phyloP scores from a whole-genome alignment of 2,888 invertebrate species.

The Tyria jacobaeae region DNA sequence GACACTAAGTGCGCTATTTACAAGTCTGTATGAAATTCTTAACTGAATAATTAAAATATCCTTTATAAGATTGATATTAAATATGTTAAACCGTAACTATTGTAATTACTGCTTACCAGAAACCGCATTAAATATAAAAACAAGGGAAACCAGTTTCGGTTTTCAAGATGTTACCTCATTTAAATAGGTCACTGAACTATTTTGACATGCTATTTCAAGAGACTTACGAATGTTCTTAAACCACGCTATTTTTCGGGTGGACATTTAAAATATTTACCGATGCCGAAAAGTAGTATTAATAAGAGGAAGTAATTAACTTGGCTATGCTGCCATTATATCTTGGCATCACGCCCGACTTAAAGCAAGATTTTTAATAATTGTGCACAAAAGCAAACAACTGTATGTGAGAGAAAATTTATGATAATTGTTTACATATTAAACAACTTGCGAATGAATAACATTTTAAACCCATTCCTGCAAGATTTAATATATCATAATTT shows the following conservation, averaged over 20 bases:
- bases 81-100: too few relatives aligned
- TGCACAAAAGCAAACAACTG: slow-evolving; percentile 50
- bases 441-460: slow-evolving; percentile 26
- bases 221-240: slow-evolving; percentile 22
- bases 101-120: too few relatives aligned
- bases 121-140: slow-evolving; percentile 33
- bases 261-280: slow-evolving; percentile 20
- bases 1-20: too few relatives aligned
- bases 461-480: slow-evolving; percentile 9
- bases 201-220: slow-evolving; percentile 34
- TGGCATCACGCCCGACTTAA: slow-evolving; percentile 54
- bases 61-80: too few relatives aligned
- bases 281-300: slow-evolving; percentile 40
- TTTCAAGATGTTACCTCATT: slow-evolving; percentile 38
- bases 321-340: slow-evolving; percentile 46
- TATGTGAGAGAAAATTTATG: slow-evolving; percentile 49
- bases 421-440: slow-evolving; percentile 46
- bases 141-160: slow-evolving; percentile 21
- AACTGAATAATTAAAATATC: too few relatives aligned
- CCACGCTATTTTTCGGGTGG: slow-evolving; percentile 15
- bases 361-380: slow-evolving; percentile 44
- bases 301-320: slow-evolving; percentile 47
- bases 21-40: too few relatives aligned
- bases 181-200: slow-evolving; percentile 52
- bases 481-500: slow-evolving; percentile 47